A percentile compares a stretch with the other conserved stretches of the same genome.
phyloP scores from a whole-genome alignment of 2,113 vertebrate species.

The Chaetura pelagica region DNA sequence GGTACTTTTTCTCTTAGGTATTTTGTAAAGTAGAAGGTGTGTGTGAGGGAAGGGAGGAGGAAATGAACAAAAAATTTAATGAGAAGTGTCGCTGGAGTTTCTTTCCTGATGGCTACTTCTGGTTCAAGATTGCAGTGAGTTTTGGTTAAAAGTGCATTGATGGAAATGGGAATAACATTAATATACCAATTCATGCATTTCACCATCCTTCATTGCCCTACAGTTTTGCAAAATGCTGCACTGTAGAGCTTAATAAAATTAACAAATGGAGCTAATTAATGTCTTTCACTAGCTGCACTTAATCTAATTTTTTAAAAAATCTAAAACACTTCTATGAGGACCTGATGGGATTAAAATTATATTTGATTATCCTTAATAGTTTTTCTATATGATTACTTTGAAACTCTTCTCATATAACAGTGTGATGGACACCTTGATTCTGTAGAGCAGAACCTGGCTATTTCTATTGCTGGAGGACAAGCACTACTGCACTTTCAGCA shows the following conservation, averaged over 20 bases:
- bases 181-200: neutral
- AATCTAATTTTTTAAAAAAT: neutral
- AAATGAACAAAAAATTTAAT: neutral
- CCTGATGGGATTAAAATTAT: neutral
- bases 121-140: neutral
- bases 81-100: neutral
- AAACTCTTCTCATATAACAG: neutral
- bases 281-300: neutral
- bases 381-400: neutral
- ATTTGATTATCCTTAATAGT: neutral
- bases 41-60: neutral
- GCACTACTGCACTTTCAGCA: neutral
- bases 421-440: neutral
- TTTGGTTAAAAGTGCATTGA: neutral
- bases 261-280: conserved; percentile 1
- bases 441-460: neutral
- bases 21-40: neutral
- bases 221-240: neutral
- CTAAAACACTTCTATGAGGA: neutral
- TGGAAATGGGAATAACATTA: neutral
- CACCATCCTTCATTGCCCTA: neutral
- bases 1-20: neutral
- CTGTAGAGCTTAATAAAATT: neutral
- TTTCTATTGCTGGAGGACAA: neutral
- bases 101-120: neutral